A percentile compares a stretch with the other conserved stretches of the same genome.
phyloP scores from a whole-genome alignment of 1,140 invertebrate genomes.

The Drosophila lacteicornis region DNA sequence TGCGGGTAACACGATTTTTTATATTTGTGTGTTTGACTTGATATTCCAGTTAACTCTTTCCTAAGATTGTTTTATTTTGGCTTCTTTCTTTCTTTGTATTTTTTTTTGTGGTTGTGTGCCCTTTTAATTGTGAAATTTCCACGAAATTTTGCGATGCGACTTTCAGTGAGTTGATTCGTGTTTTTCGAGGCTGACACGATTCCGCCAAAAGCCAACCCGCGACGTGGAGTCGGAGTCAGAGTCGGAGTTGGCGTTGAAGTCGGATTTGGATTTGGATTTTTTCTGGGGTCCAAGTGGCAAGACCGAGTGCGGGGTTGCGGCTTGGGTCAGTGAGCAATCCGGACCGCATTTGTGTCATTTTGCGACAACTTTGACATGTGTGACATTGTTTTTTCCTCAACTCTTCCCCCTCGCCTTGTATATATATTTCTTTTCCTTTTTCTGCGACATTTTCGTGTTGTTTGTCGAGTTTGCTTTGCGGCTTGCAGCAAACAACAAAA shows the following conservation, averaged over 20 bases:
- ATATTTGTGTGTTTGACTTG: slow-evolving; percentile 8
- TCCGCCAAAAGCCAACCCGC: slow-evolving; percentile 51
- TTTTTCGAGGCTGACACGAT: slow-evolving; percentile 74
- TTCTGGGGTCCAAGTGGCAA: slow-evolving; percentile 52
- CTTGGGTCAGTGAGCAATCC: slow-evolving; percentile 76
- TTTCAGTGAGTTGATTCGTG: slow-evolving; percentile 66
- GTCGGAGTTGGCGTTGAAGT: slow-evolving; percentile 1
- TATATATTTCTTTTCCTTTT: slow-evolving; percentile 37
- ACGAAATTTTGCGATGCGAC: slow-evolving; percentile 74
- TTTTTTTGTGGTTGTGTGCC: slow-evolving; percentile 52
- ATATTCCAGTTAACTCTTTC: slow-evolving; percentile 79
- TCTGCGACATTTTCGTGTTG: slow-evolving; percentile 76
- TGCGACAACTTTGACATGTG: slow-evolving; percentile 83
- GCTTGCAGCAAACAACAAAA: slow-evolving; percentile 68
- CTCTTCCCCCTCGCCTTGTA: slow-evolving; percentile 24
- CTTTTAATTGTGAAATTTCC: slow-evolving; percentile 82
- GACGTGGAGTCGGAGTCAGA: slow-evolving; percentile 14
- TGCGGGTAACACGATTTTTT: slow-evolving; percentile 64
- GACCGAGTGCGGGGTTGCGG: slow-evolving; percentile 43
- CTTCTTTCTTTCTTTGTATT: slow-evolving; percentile 3
- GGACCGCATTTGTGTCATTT: slow-evolving; percentile 82
- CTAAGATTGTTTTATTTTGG: slow-evolving; percentile 55
- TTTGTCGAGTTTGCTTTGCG: slow-evolving; percentile 62
- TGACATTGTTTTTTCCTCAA: slow-evolving; percentile 76
- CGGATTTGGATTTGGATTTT: slow-evolving; percentile 24